Percentiles rank a stretch among this genome's conserved stretches.
Conservation (phyloP, 2,113 vertebrate species). For the Lophius piscatorius region DNA sequence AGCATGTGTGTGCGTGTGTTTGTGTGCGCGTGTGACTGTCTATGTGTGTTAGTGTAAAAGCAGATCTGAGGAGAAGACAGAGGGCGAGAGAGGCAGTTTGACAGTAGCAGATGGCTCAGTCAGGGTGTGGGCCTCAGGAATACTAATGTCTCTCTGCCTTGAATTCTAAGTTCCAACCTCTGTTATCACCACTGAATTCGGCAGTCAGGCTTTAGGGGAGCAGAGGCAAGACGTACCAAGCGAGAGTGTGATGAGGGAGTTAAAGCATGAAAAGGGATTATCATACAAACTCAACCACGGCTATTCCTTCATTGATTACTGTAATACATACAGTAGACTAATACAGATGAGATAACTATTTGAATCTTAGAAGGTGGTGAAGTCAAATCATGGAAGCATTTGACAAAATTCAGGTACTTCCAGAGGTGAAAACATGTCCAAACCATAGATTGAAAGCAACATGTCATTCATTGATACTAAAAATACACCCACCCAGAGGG, state of each 20-base stretch:
- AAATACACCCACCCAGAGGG: too few relatives aligned
- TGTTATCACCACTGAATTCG: slow-evolving; percentile 39
- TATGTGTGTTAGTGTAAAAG: slow-evolving; percentile 9
- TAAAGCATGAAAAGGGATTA: slow-evolving; percentile 4
- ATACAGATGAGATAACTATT: too few relatives aligned
- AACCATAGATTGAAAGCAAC: too few relatives aligned
- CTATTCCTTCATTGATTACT: too few relatives aligned
- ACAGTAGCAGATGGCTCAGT: slow-evolving; percentile 64
- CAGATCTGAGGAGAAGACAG: slow-evolving; percentile 22
- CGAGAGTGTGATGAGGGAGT: background rate
- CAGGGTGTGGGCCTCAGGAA: slow-evolving; percentile 42
- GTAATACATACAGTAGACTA: background rate
- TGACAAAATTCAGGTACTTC: background rate
- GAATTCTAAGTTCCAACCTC: slow-evolving; percentile 52
- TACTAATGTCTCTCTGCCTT: slow-evolving; percentile 56
- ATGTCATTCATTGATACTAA: too few relatives aligned
- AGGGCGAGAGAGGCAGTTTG: slow-evolving; percentile 19
- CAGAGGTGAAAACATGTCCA: too few relatives aligned
- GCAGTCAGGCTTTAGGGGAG: slow-evolving; percentile 23
- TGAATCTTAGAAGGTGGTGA: too few relatives aligned
- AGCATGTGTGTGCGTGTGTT: background rate
- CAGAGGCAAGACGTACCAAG: too few relatives aligned
- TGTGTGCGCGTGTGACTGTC: background rate
- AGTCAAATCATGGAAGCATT: too few relatives aligned
- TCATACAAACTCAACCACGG: background rate